Conservation (phyloP, 2,888 invertebrate species). For the Leuctra nigra region DNA sequence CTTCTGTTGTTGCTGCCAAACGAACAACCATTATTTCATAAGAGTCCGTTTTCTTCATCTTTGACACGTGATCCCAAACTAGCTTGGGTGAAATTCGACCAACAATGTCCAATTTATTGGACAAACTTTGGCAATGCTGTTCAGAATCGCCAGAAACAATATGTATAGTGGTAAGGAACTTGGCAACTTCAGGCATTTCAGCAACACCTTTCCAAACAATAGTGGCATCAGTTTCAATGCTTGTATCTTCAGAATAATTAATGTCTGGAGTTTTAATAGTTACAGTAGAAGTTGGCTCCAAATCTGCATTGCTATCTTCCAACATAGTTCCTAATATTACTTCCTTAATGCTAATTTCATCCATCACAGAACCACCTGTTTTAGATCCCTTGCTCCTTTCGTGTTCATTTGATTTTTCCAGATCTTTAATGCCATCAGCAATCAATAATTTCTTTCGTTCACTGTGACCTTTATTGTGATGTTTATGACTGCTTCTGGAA, state of each 20-base stretch:
- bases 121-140: conserved; percentile 65
- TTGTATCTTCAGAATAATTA: conserved; percentile 31
- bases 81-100: conserved; percentile 87
- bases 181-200: conserved; percentile 85
- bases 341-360: conserved; percentile 32
- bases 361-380: conserved; percentile 34
- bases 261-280: conserved; percentile 44
- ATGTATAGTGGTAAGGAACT: conserved; percentile 76
- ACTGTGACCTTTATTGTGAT: conserved; percentile 31
- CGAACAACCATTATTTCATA: conserved; percentile 82
- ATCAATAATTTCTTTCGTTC: conserved; percentile 29
- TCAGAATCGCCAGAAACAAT: conserved; percentile 64
- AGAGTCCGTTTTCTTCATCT: conserved; percentile 80
- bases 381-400: conserved; percentile 29
- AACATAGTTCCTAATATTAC: background rate
- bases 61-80: conserved; percentile 87
- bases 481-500: conserved; percentile 33
- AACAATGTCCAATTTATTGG: conserved; percentile 75
- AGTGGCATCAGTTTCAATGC: conserved; percentile 35
- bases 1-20: conserved; percentile 71
- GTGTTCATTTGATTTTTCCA: conserved; percentile 33
- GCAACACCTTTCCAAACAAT: conserved; percentile 78
- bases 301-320: conserved; percentile 43
- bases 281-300: conserved; percentile 75
- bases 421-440: conserved; percentile 31